Evolutionary conservation across 1,140 invertebrate species (phyloP).

Genomic region (Cylas formicarius): DNA sequence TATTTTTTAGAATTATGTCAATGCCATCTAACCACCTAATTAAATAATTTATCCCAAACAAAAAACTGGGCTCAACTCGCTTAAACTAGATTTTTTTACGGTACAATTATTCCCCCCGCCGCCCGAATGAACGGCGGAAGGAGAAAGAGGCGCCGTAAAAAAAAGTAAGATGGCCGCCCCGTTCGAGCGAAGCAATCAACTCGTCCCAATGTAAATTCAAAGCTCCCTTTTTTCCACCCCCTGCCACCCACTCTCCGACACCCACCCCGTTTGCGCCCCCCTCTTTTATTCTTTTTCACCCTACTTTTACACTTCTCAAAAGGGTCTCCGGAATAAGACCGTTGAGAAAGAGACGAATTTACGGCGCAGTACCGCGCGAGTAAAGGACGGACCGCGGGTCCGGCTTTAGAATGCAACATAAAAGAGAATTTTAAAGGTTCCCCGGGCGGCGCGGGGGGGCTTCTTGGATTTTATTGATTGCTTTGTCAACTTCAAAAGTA

Average conservation of each 20-base stretch:
- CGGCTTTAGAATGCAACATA: conserved; percentile 12
- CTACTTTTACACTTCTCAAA: conserved; percentile 38
- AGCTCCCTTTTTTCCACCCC: conserved; percentile 21
- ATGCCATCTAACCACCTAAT: too few species aligned
- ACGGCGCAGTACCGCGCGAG: not conserved
- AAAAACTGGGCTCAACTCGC: too few species aligned
- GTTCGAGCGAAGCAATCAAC: conserved; percentile 35
- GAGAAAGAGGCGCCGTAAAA: too few species aligned
- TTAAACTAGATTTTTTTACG: too few species aligned
- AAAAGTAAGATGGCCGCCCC: conserved; percentile 39
- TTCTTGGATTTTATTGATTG: too few species aligned
- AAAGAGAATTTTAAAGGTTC: conserved; percentile 15
- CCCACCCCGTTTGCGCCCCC: conserved; percentile 31
- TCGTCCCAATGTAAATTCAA: conserved; percentile 40
- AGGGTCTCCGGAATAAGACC: conserved; percentile 26
- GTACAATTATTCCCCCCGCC: too few species aligned
- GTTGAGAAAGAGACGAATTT: conserved; percentile 18
- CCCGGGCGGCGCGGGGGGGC: too few species aligned
- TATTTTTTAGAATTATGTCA: too few species aligned
- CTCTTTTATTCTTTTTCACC: conserved; percentile 40
- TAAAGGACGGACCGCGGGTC: conserved; percentile 10
- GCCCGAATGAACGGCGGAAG: too few species aligned
- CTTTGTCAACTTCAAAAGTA: too few species aligned
- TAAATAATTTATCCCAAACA: too few species aligned
- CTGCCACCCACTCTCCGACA: conserved; percentile 27